phyloP scores from a whole-genome alignment of 2,113 vertebrate species.

The Hydropotes inermis region DNA sequence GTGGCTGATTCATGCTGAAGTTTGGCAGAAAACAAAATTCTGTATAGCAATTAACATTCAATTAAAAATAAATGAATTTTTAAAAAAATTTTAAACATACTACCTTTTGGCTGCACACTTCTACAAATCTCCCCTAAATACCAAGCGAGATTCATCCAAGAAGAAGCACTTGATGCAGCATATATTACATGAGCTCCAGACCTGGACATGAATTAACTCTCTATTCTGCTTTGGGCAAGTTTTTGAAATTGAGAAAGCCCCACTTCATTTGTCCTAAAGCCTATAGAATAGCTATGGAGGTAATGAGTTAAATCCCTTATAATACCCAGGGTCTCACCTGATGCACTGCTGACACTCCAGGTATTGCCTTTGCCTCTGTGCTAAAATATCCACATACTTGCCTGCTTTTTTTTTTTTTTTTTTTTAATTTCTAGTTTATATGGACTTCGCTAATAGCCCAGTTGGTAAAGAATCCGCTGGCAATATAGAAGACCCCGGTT shows the following conservation, averaged over 20 bases:
- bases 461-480: accelerated
- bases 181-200: too few species aligned
- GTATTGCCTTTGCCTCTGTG: neutral
- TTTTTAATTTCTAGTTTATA: neutral
- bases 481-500: neutral
- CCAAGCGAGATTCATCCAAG: neutral
- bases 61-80: neutral
- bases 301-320: neutral
- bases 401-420: neutral
- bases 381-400: neutral
- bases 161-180: neutral
- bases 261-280: neutral
- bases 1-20: neutral
- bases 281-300: neutral
- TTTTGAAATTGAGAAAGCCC: neutral
- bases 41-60: neutral
- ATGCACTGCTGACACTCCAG: neutral
- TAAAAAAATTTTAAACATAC: neutral
- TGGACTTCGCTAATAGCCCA: accelerated
- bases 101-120: neutral
- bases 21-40: neutral
- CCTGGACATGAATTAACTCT: neutral
- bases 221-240: accelerated
- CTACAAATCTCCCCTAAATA: neutral
- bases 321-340: too few species aligned